Evolutionary conservation across 2,888 invertebrate genomes (phyloP), one percentile per base, ranked within the genome.

Genomic region (Microplitis manilae): DNA sequence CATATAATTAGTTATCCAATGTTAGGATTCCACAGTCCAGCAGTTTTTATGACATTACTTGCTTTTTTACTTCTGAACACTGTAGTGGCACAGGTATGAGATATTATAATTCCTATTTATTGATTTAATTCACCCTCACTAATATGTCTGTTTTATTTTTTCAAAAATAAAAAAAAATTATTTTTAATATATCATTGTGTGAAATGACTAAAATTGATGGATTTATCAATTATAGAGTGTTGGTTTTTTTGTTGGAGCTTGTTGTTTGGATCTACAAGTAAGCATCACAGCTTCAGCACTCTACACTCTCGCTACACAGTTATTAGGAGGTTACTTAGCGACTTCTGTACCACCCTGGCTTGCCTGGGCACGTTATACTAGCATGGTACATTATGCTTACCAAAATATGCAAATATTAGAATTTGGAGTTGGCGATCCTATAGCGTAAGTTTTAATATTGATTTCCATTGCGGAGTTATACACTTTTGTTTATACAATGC

Each of bases 321-420:
- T 96, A 70, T 94, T 95, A 86, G 95, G 95, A 80, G 92, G 90
- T 77, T 95, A 94, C 88, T 91, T 95, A 81, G 94, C 95, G 68
- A 94, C 94, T 65, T 93, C 94, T 86, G 94, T 95, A 85, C 95
- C 95, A 20, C 91, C 92, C 50, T 94, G 94, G 92, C 89, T 95
- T 76, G 93, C 93, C 85, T 95, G 95, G 95, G 92, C 94, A 89
- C 92, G 94, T 82, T 95, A 95, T 86, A 91, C 94, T 77, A 95
- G 95, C 71, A 93, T 95, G 94, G 93, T 95, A 73, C 94, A 95
- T 88, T 95, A 95, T 89, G 95, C 95, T 77, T 95, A 94, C 90
- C 94, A 95, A 86, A 95, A 95, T 88, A 94, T 95, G 94, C 94
- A 95, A 89, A 94, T 94, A 81, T 91, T 95, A 65, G 95, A 96